These are phyloP conservation scores for Empis livida DNA, from an alignment of 2,888 invertebrate genomes.

Conservation along the genomic window DNA sequence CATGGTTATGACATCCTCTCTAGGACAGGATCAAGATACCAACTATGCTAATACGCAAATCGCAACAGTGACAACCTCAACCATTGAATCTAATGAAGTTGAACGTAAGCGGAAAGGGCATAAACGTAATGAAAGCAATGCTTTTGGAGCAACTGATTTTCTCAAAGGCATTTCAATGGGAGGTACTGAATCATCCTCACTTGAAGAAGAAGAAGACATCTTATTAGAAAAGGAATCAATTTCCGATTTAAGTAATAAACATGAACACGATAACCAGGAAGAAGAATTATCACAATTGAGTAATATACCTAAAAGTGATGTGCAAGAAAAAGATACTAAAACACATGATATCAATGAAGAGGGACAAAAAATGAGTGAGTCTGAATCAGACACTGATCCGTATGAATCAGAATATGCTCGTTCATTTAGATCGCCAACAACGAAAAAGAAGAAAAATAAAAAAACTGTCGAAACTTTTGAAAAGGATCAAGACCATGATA, in stretches of 20 bases:
- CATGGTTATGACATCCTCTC: conserved; percentile 19
- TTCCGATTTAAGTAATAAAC: conserved; percentile 2
- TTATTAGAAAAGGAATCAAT: conserved; percentile 6
- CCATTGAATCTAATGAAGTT: conserved; percentile 17
- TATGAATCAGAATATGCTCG: conserved; percentile 38
- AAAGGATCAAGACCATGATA: conserved; percentile 30
- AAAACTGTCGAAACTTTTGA: conserved; percentile 26
- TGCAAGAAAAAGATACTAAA: neutral
- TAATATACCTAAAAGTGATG: neutral
- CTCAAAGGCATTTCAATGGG: conserved; percentile 19
- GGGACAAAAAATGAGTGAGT: conserved; percentile 36
- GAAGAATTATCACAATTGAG: neutral
- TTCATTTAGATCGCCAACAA: conserved; percentile 32
- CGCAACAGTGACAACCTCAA: conserved; percentile 20
- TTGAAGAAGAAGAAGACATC: conserved; percentile 28
- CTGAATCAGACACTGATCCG: conserved; percentile 37
- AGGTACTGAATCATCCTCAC: conserved; percentile 18
- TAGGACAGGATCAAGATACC: conserved; percentile 18
- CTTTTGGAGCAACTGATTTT: conserved; percentile 18
- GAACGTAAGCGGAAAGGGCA: conserved; percentile 38
- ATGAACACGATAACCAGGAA: conserved; percentile 20
- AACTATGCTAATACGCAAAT: conserved; percentile 16
- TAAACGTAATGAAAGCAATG: conserved; percentile 41
- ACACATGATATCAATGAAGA: conserved; percentile 19
- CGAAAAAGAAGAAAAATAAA: conserved; percentile 28